These are phyloP conservation scores for Mythimna lalbum DNA, from an alignment of 2,888 invertebrate species.

Conservation along the genomic window DNA sequence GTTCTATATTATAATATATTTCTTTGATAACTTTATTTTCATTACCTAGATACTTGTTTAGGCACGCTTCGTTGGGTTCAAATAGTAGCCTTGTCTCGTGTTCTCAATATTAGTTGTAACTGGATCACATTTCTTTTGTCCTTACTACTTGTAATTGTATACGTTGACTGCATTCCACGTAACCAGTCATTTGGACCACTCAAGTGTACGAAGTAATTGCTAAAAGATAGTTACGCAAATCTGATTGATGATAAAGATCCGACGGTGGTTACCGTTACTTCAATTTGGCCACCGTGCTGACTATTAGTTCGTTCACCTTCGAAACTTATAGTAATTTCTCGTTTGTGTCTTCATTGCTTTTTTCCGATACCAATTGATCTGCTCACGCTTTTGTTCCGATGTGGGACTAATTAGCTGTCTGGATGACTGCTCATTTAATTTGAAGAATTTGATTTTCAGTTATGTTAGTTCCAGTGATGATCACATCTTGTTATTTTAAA, in stretches of 20 bases:
- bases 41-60: constrained; percentile 48
- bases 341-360: constrained; percentile 58
- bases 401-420: constrained; percentile 71
- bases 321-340: constrained; percentile 69
- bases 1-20: constrained; percentile 53
- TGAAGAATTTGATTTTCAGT: constrained; percentile 63
- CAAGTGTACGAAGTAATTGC: constrained; percentile 83
- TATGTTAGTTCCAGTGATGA: constrained; percentile 65
- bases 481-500: constrained; percentile 77
- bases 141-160: constrained; percentile 72
- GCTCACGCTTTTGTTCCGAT: constrained; percentile 66
- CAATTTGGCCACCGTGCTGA: constrained; percentile 87
- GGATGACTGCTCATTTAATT: constrained; percentile 67
- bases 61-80: constrained; percentile 52
- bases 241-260: constrained; percentile 89
- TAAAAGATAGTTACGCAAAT: constrained; percentile 89
- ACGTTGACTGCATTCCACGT: constrained; percentile 77
- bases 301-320: constrained; percentile 84
- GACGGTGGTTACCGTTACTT: constrained; percentile 84
- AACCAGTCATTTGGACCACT: constrained; percentile 75
- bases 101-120: constrained; percentile 63
- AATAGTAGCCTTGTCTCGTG: constrained; percentile 58
- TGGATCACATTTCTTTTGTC: constrained; percentile 68
- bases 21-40: constrained; percentile 39
- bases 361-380: constrained; percentile 63